These are phyloP conservation scores for Bubo scandiacus DNA, from an alignment of 2,113 vertebrate species.

Conservation along the genomic window DNA sequence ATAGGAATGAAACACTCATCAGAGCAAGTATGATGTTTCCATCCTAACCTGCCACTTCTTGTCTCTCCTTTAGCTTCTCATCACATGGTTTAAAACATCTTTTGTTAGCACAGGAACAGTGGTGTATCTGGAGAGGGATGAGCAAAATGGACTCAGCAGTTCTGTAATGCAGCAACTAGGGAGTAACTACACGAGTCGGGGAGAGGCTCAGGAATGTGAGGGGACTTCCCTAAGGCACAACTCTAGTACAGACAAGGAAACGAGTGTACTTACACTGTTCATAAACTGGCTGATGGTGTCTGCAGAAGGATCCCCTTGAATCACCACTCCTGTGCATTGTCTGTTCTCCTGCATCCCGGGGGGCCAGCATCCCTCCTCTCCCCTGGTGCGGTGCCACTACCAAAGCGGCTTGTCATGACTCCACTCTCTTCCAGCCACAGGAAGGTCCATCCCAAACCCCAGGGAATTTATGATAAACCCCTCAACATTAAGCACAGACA, in stretches of 20 bases:
- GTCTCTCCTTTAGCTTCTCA: not conserved
- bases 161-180: not conserved
- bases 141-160: fast-evolving
- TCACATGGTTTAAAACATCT: fast-evolving
- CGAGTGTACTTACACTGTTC: not conserved
- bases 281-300: not conserved
- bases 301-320: not conserved
- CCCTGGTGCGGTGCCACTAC: not conserved
- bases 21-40: not conserved
- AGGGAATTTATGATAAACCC: not conserved
- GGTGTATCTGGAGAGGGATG: not conserved
- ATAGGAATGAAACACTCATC: fast-evolving
- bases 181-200: fast-evolving
- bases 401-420: no score
- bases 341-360: not conserved
- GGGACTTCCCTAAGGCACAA: not conserved
- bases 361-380: not conserved
- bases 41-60: not conserved
- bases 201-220: not conserved
- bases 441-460: not conserved
- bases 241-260: not conserved
- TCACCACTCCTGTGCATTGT: fast-evolving
- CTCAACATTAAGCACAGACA: not conserved
- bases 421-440: not conserved
- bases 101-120: fast-evolving